These are phyloP conservation scores for Dipodomys stephensi DNA, from an alignment of 2,113 vertebrate species.

Conservation along the genomic window DNA sequence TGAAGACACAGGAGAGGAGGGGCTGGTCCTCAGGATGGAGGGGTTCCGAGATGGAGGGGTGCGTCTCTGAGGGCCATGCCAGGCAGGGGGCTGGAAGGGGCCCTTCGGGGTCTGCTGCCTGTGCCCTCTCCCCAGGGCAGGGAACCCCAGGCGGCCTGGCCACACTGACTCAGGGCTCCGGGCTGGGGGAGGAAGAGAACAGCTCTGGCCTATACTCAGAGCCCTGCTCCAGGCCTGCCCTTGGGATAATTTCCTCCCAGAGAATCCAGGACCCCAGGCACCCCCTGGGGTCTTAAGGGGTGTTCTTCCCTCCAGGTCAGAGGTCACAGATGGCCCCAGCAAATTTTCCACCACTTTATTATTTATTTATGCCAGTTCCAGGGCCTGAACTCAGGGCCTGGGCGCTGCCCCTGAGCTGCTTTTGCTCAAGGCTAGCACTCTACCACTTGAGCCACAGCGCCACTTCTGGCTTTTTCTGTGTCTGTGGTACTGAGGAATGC, in stretches of 20 bases:
- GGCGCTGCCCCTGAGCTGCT: too few relatives aligned
- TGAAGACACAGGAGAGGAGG: not conserved
- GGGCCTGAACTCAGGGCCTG: too few relatives aligned
- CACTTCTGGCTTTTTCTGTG: too few relatives aligned
- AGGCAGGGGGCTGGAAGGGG: not conserved
- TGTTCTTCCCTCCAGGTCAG: not conserved
- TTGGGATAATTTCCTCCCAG: not conserved
- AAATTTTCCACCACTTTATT: not conserved
- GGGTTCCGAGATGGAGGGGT: not conserved
- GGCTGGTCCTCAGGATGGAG: not conserved
- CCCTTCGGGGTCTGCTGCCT: not conserved
- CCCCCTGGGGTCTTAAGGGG: accelerated
- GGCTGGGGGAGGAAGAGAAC: not conserved
- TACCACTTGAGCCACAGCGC: too few relatives aligned
- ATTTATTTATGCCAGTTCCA: too few relatives aligned
- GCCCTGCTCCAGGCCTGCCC: not conserved
- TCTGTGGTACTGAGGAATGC: too few relatives aligned
- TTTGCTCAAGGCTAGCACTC: too few relatives aligned
- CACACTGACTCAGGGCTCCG: not conserved
- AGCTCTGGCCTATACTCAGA: not conserved
- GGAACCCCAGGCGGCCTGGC: not conserved
- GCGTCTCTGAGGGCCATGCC: too few relatives aligned
- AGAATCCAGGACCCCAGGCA: accelerated
- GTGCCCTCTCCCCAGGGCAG: too few relatives aligned
- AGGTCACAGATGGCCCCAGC: not conserved